These are phyloP conservation scores for Oplegnathus fasciatus DNA, from an alignment of 2,113 vertebrate species.

Conservation along the genomic window DNA sequence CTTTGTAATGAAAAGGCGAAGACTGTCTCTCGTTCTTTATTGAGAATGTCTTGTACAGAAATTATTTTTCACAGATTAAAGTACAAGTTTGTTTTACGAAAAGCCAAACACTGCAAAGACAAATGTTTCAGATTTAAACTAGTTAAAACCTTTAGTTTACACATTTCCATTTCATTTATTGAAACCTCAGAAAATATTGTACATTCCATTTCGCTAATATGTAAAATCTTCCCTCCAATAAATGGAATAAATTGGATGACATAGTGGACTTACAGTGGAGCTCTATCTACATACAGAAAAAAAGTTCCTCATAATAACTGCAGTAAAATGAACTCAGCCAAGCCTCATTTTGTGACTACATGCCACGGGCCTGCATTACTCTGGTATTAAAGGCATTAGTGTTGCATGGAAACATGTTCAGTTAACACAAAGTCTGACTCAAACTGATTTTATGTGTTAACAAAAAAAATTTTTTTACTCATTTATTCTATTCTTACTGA, in stretches of 20 bases:
- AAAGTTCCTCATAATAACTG: too few species aligned
- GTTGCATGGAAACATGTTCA: not conserved
- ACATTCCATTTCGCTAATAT: not conserved
- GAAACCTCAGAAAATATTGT: not conserved
- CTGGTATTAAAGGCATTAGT: not conserved
- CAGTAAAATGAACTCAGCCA: not conserved
- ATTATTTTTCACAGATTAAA: too few species aligned
- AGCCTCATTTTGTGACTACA: not conserved
- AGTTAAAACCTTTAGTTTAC: not conserved
- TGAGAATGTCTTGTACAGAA: too few species aligned
- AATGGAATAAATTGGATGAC: too few species aligned
- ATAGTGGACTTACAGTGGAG: too few species aligned
- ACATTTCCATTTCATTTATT: not conserved
- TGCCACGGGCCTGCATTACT: slow-evolving; percentile 15
- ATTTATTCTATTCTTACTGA: too few species aligned
- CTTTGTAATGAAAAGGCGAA: not conserved
- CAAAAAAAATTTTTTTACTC: not conserved
- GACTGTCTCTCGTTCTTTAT: not conserved
- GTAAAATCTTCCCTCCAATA: too few species aligned
- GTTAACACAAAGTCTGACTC: too few species aligned
- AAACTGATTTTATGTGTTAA: too few species aligned
- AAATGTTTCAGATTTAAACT: not conserved
- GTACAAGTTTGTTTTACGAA: too few species aligned
- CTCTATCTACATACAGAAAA: too few species aligned
- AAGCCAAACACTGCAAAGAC: too few species aligned